These are phyloP conservation scores for Phycodurus eques DNA, from an alignment of 2,113 vertebrate genomes.

Conservation along the genomic window DNA sequence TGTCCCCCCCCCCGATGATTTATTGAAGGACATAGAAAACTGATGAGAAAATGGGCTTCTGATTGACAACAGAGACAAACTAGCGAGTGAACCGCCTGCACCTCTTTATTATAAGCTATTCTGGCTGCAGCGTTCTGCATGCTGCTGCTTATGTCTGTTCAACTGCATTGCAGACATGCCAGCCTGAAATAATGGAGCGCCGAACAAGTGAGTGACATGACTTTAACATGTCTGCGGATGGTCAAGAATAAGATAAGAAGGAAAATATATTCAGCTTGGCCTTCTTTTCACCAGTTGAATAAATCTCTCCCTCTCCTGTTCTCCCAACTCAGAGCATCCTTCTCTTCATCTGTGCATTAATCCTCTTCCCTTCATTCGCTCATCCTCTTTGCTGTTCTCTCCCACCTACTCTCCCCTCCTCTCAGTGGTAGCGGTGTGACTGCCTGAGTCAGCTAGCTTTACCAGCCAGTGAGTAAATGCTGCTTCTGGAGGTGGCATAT, in stretches of 20 bases:
- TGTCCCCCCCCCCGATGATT: no score
- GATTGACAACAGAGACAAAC: not conserved
- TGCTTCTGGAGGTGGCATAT: constrained; percentile 42
- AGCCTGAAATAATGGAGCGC: constrained; percentile 50
- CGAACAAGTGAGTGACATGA: constrained; percentile 16
- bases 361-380: not conserved
- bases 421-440: constrained; percentile 42
- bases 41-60: not conserved
- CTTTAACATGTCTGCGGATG: constrained; percentile 3
- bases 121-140: constrained; percentile 46
- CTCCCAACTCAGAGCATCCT: not conserved
- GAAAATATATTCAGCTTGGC: constrained; percentile 1
- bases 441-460: constrained; percentile 56
- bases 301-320: not conserved
- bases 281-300: not conserved
- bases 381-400: not conserved
- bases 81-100: not conserved
- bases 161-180: constrained; percentile 72
- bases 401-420: constrained; percentile 25
- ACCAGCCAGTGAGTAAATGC: constrained; percentile 28
- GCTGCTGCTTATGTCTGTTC: constrained; percentile 61
- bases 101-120: not conserved
- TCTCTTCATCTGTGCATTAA: not conserved
- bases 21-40: no score
- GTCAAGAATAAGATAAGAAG: constrained; percentile 2